Percentiles rank a stretch among this genome's conserved stretches.
phyloP scores from a whole-genome alignment of 2,113 vertebrate species.

The Empidonax traillii region DNA sequence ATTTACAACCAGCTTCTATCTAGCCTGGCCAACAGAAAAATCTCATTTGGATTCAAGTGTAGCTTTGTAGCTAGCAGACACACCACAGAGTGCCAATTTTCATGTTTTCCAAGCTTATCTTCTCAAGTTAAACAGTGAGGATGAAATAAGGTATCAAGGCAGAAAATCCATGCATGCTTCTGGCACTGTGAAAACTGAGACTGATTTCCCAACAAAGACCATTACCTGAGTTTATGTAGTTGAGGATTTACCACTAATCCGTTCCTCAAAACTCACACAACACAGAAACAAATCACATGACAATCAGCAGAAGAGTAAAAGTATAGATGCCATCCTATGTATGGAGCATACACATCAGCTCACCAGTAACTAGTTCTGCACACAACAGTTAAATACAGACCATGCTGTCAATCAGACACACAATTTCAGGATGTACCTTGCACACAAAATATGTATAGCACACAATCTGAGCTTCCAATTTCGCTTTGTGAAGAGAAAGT shows the following conservation, averaged over 20 bases:
- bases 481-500: not conserved
- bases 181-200: not conserved
- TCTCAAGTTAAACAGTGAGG: not conserved
- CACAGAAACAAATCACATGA: not conserved
- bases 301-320: not conserved
- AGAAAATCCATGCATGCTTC: not conserved
- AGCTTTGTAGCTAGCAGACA: not conserved
- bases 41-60: not conserved
- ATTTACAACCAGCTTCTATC: not conserved
- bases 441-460: fast-evolving
- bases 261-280: not conserved
- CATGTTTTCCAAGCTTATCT: not conserved
- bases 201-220: not conserved
- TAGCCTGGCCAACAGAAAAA: not conserved
- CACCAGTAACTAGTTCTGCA: not conserved
- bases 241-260: not conserved
- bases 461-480: not conserved
- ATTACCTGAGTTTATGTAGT: not conserved
- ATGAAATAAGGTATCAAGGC: not conserved
- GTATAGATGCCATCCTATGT: not conserved
- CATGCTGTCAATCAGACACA: not conserved
- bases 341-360: fast-evolving
- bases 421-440: not conserved
- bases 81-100: not conserved
- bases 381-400: not conserved